Base-by-base conservation (phyloP, 2,113 vertebrate species). In the Vireo altiloquus region DNA sequence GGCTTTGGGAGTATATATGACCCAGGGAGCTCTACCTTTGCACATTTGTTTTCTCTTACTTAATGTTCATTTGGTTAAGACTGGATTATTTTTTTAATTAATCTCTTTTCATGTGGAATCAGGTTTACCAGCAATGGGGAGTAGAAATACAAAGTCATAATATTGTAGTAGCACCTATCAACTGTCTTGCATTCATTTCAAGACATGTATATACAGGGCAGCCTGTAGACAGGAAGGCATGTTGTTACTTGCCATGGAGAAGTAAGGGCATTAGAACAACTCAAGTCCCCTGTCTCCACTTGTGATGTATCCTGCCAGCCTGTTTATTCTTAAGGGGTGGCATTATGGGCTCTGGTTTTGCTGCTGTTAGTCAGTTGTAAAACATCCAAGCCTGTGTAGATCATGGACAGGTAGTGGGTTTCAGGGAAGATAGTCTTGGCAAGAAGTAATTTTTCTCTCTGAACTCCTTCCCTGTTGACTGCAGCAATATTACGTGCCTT, bases 401-500 rank as follows among this genome's bases (percentile, higher is more conserved):
- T 63, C 40, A 19, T 7, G n/a, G 82, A 13, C 10, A 57, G 18
- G 37, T 35, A 16, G 47, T 21, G 31, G 40, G 37, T 75, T 92
- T 93, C 21, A 21, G 64, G 33, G 59, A 30, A 65, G 23, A 30
- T 4, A 46, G 40, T 31, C 31, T n/a, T 75, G 49, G 40, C 40
- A 81, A 75, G 57, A 60, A 92, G n/a, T 81, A 56, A 83, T 35
- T 76, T 83, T 57, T 54, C 22, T 54, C 14, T 84, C 35, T 76
- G 50, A 33, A 53, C 50, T 71, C 56, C 23, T 63, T 24, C 28
- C 18, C 39, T 22, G 3, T 94, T 3, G 7, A 10, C 47, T 71
- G 15, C 82, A 99, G 99, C 99, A 99, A 92, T 98, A 97, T 91
- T 99, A 99, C 0, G 98, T 99, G 42, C 98, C 98, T 15, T 99